These are phyloP conservation scores for Halcyon senegalensis DNA, from an alignment of 2,113 vertebrate species.

Conservation along the genomic window DNA sequence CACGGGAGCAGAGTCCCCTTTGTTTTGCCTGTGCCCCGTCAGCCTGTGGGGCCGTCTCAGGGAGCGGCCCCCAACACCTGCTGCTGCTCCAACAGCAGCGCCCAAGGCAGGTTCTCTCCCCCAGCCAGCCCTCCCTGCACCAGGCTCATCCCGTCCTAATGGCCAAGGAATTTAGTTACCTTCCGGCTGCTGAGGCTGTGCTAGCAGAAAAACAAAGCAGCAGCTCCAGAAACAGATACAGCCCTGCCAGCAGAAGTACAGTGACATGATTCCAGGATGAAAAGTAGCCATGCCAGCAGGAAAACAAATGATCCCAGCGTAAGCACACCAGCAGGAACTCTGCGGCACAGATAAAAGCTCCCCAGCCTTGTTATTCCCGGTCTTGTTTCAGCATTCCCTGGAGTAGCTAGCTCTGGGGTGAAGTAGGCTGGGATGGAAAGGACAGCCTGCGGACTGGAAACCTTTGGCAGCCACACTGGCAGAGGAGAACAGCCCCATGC, in stretches of 20 bases:
- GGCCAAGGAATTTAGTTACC: not conserved
- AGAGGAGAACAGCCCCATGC: accelerated
- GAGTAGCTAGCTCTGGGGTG: not conserved
- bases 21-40: not conserved
- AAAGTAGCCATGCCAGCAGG: not conserved
- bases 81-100: not conserved
- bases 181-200: not conserved
- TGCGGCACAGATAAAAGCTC: not conserved
- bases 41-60: accelerated
- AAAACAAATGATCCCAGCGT: not conserved
- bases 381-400: not conserved
- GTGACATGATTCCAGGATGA: not conserved
- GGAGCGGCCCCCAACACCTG: not conserved
- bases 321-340: not conserved
- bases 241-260: not conserved
- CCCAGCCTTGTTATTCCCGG: not conserved
- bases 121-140: accelerated
- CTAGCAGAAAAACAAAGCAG: not conserved
- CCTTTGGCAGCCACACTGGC: accelerated
- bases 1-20: not conserved
- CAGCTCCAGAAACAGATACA: not conserved
- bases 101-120: accelerated
- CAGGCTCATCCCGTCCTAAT: not conserved
- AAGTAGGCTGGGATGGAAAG: accelerated
- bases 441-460: not conserved